Evolutionary conservation across 2,888 invertebrate genomes (phyloP), one percentile per base, ranked within the genome.

Genomic region (Cantharis rufa): DNA sequence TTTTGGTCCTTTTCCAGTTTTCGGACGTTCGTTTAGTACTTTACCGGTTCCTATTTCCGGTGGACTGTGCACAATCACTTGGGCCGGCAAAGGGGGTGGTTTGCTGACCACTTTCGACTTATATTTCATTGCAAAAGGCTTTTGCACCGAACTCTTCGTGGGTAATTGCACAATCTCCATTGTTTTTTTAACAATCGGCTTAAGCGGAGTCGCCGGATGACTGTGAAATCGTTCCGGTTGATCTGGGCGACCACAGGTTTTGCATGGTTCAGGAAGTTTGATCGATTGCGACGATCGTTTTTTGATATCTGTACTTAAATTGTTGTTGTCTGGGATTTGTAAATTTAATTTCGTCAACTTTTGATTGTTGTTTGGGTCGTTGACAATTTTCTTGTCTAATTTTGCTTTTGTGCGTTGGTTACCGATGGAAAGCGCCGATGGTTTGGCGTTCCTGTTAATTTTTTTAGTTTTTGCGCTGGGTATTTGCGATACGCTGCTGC

Each of bases 221-320:
- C 91, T 91, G 84, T 92, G 91, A 78, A 91, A 90, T 13, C 94
- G 87, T 83, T 94, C 94, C 0, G 94, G 93, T 77, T 91, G 90
- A 85, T 93, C 92, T 1, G 91, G 90, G 16, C 93, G 89, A 1
- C 92, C 92, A 86, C 94, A 94, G 73, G 91, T 91, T 72, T 89
- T 90, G 84, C 94, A 94, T 0, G 92, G 91, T 80, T 89, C 89
- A 62, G 90, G 90, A 76, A 80, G 79, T 84, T 86, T 84, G 80
- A 81, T 84, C 83, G 86, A 85, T 85, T 28, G 66, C 11, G 27
- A 61, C 16, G 21, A 10, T 10, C 9, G 11, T 10, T 71, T 76
- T 69, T 72, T 79, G 13, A 61, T 61, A 16, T 70, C 71, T n/a
- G 63, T 16, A 18, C 27, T 15, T 62, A 62, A 18, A 32, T 71